Conservation (phyloP, 2,113 vertebrate genomes). For the Trematocara marginatum region DNA sequence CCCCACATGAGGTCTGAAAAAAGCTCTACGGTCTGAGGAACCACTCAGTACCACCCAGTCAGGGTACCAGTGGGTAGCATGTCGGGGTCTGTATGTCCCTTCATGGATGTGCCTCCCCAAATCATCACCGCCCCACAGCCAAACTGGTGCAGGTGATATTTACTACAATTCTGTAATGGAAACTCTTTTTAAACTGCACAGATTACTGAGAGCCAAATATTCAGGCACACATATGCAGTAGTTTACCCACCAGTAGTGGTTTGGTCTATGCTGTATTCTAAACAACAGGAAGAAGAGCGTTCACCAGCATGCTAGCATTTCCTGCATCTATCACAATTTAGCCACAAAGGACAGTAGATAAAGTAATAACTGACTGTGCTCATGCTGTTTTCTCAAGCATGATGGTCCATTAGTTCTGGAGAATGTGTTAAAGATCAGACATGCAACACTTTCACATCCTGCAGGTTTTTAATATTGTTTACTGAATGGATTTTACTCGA, state of each 20-base stretch:
- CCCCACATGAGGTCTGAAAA: neutral
- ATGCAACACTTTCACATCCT: neutral
- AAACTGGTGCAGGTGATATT: accelerated
- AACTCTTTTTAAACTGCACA: neutral
- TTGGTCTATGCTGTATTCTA: accelerated
- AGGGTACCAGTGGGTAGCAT: neutral
- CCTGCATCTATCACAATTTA: neutral
- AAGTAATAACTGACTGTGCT: neutral
- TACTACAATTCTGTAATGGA: accelerated
- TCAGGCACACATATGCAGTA: neutral
- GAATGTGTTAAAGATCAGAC: neutral
- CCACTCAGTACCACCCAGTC: neutral
- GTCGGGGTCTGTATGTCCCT: neutral
- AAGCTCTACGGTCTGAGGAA: accelerated
- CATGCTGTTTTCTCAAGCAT: neutral
- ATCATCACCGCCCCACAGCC: accelerated
- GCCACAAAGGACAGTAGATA: neutral
- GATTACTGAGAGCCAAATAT: neutral
- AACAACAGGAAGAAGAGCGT: neutral
- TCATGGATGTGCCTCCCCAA: accelerated
- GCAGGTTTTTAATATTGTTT: neutral
- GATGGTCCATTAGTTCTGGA: accelerated
- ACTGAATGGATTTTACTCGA: neutral
- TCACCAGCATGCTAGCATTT: neutral
- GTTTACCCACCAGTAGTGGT: neutral